A percentile compares a stretch with the other conserved stretches of the same genome.
phyloP scores from a whole-genome alignment of 2,888 invertebrate genomes.

The Theristus sp. region DNA sequence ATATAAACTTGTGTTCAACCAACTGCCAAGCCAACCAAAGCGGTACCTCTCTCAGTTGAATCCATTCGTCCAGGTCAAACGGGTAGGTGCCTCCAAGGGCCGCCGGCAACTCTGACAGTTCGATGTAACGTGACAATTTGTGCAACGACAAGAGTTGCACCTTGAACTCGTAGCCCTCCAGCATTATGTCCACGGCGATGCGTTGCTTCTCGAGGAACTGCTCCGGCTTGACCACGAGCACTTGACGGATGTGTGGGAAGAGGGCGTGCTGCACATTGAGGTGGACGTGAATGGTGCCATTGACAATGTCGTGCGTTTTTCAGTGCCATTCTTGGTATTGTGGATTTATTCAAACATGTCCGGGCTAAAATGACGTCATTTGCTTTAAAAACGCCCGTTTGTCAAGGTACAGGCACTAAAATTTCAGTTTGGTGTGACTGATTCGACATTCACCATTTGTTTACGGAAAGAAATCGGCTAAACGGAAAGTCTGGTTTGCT shows the following conservation, averaged over 20 bases:
- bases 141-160: conserved; percentile 49
- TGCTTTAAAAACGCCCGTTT: too few relatives aligned
- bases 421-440: too few relatives aligned
- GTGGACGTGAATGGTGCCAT: too few relatives aligned
- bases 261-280: conserved; percentile 16
- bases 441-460: too few relatives aligned
- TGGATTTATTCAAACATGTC: too few relatives aligned
- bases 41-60: conserved; percentile 48
- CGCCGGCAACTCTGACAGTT: conserved; percentile 48
- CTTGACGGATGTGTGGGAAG: conserved; percentile 17
- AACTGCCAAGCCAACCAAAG: neutral
- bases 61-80: conserved; percentile 55
- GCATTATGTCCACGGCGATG: conserved; percentile 31
- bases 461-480: too few relatives aligned
- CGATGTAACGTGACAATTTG: conserved; percentile 49
- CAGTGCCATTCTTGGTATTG: too few relatives aligned
- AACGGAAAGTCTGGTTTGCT: too few relatives aligned
- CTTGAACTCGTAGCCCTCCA: conserved; percentile 22
- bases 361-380: too few relatives aligned
- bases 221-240: conserved; percentile 49
- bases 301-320: too few relatives aligned
- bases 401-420: too few relatives aligned
- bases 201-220: conserved; percentile 55
- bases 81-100: conserved; percentile 51
- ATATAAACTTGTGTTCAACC: neutral